Conservation (phyloP, 1,140 invertebrate species). For the Ceratina calcarata region DNA sequence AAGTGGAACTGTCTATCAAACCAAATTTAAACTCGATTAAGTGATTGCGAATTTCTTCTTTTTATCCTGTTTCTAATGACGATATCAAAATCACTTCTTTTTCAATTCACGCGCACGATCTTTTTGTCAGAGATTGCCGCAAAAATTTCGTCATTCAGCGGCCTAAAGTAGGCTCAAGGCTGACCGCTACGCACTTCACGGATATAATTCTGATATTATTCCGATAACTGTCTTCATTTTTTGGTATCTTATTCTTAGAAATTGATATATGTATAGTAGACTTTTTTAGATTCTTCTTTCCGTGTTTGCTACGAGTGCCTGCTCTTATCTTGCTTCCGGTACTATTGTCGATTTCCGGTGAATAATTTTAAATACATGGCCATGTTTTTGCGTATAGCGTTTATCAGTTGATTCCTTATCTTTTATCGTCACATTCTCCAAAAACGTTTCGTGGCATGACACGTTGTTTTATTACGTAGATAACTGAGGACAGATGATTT, state of each 20-base stretch:
- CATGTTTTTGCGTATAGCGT: neutral
- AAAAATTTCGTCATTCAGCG: conserved; percentile 20
- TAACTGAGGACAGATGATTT: neutral
- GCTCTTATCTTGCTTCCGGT: neutral
- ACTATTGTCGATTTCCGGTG: neutral
- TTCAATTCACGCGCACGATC: neutral
- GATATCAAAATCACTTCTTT: neutral
- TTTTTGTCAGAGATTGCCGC: conserved; percentile 13
- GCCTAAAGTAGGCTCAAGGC: conserved; percentile 1
- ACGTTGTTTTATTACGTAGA: neutral
- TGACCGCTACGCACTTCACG: conserved; percentile 5
- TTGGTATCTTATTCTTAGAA: neutral
- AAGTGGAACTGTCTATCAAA: neutral
- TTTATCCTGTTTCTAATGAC: neutral
- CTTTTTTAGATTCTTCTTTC: too few relatives aligned
- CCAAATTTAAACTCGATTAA: neutral
- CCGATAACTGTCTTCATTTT: neutral
- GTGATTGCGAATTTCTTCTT: neutral
- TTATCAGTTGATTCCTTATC: neutral
- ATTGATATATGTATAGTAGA: too few relatives aligned
- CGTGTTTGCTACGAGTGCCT: neutral
- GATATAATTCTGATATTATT: conserved; percentile 4
- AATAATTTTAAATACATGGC: neutral
- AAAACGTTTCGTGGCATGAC: neutral
- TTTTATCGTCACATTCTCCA: neutral